Base-by-base conservation (phyloP, 2,888 invertebrate species). In the Cephus spinipes region DNA sequence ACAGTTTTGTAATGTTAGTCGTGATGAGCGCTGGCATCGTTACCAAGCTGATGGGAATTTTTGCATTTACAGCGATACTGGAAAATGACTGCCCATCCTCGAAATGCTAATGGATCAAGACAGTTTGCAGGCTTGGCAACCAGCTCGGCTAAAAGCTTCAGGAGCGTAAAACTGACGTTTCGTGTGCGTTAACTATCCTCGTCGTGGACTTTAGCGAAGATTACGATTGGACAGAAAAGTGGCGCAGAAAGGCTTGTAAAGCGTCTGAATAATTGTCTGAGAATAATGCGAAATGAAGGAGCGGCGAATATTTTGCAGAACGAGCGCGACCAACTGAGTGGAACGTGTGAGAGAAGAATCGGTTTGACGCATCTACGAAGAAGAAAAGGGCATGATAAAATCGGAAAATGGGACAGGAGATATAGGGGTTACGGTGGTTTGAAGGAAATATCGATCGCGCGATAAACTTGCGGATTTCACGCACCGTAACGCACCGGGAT, bases 51-150 rank as follows among this genome's bases (percentile, higher is more conserved):
- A 55, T 55, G 55, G 55, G 9, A 23, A 55, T 55, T 55, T 55
- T 55, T 55, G 55, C 55, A 55, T 55, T 55, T 55, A 55, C 55
- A 55, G 55, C 55, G 23, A 55, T 55, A 55, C 55, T 73, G 73
- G 69, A 71, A 71, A 30, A 71, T 33, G 71, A 30, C 31, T 71
- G 71, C 30, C 12, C 71, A 33, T 23, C 30, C 3, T 30, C 30
- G 71, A 71, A 71, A 30, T 78, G 81, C 84, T 86, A 86, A 86
- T 86, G 86, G 86, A 85, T 84, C 79, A 82, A 78, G 82, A 86
- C 84, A 83, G 84, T 86, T 86, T 85, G 81, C 81, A 86, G 80
- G 79, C 71, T 71, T 23, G 71, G 31, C 71, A 71, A 30, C 30
- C 71, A 81, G 80, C 78, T 55, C 73, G 79, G 79, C 84, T 86